Conservation (phyloP, 2,888 invertebrate genomes). For the Nemotelus nigrinus region DNA sequence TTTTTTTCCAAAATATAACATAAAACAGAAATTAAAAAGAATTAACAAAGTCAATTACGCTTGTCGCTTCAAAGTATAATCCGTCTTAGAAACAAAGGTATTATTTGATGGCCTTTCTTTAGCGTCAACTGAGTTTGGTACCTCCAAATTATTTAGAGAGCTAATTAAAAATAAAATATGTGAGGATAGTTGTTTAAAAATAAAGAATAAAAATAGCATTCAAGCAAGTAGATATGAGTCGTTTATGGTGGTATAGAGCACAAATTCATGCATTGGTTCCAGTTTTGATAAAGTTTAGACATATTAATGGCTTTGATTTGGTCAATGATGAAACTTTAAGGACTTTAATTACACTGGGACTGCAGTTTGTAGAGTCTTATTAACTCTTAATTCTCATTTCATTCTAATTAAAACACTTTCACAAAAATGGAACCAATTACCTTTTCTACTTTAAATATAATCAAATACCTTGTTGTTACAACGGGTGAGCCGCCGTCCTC, state of each 20-base stretch:
- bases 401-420: too few relatives aligned
- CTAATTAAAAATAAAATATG: constrained; percentile 15
- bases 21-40: constrained; percentile 26
- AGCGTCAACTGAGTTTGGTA: constrained; percentile 25
- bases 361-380: too few relatives aligned
- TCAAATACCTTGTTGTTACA: constrained; percentile 50
- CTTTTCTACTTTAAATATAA: too few relatives aligned
- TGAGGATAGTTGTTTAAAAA: background rate
- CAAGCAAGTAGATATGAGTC: background rate
- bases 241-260: too few relatives aligned
- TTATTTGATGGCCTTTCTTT: constrained; percentile 36
- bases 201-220: background rate
- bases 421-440: too few relatives aligned
- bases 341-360: too few relatives aligned
- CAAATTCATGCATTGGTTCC: too few relatives aligned
- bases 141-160: constrained; percentile 33
- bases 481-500: constrained; percentile 59
- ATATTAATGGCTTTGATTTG: too few relatives aligned
- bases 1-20: too few relatives aligned
- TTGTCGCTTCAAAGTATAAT: constrained; percentile 41
- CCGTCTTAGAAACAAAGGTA: constrained; percentile 5
- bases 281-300: too few relatives aligned
- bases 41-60: constrained; percentile 39
- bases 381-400: too few relatives aligned
- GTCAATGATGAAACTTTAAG: too few relatives aligned